These are phyloP conservation scores for Gambusia yucatana DNA, from an alignment of 2,797 vertebrate genomes.

Conservation along the genomic window DNA sequence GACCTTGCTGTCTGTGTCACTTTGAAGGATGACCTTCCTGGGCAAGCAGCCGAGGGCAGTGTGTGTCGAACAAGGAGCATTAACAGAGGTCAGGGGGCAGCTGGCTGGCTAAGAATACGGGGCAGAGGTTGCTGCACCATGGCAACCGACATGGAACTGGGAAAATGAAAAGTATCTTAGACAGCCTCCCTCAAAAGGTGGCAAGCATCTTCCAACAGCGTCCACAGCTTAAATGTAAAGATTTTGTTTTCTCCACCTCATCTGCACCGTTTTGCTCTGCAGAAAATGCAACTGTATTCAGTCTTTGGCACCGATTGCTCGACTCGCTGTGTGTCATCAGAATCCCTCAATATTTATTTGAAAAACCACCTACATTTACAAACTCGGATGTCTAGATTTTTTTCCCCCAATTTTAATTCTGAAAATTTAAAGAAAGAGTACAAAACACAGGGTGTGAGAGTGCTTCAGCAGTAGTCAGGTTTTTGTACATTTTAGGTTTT, in stretches of 20 bases:
- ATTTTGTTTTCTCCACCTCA: constrained; percentile 14
- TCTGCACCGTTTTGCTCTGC: constrained; percentile 11
- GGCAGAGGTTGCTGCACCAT: constrained; percentile 33
- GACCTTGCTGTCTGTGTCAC: constrained; percentile 68
- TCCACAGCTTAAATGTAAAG: constrained; percentile 21
- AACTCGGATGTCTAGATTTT: neutral
- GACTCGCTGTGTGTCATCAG: neutral
- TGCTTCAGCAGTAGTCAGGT: neutral
- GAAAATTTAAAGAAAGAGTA: neutral
- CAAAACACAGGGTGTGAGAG: neutral
- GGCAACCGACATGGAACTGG: constrained; percentile 29
- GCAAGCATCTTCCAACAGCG: constrained; percentile 8
- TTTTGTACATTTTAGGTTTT: neutral
- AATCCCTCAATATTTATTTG: neutral
- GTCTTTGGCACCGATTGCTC: neutral
- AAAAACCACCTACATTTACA: neutral
- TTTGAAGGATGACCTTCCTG: constrained; percentile 57
- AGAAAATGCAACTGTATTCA: neutral
- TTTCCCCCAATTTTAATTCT: neutral
- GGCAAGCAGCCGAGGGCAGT: constrained; percentile 54
- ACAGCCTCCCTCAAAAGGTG: constrained; percentile 2
- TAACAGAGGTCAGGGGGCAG: constrained; percentile 62
- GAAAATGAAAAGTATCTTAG: constrained; percentile 14
- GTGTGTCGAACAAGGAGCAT: constrained; percentile 54
- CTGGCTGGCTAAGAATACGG: constrained; percentile 36